Base-by-base conservation (phyloP, 2,797 vertebrate species). In the Botia kubotai region DNA sequence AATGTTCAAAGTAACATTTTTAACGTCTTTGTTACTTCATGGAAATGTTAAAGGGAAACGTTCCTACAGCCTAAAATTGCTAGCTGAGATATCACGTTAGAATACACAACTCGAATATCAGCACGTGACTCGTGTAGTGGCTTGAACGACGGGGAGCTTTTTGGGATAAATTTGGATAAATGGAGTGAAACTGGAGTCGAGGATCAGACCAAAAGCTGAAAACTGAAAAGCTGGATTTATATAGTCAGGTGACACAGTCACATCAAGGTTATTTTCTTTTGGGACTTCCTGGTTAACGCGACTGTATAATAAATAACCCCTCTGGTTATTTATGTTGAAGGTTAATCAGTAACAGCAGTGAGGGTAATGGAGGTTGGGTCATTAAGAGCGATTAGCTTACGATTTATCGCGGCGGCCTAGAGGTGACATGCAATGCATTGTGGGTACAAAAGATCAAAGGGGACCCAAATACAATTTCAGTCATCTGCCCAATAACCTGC, bases 81-180 rank as follows among this genome's bases (percentile, higher is more conserved):
- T 29, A 29, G 29, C 29, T 29, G 29, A 4, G 29, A 85, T 75
- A 82, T 84, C 62, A 75, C 39, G 85, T 92, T 84, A 90, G 89
- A 86, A 87, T 79, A 74, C 85, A 82, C 83, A 84, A 57, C 82
- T 84, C 90, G 89, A 90, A 89, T 90, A 90, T 89, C 85, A 89
- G 79, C 52, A 53, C 52, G 16, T 53, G 52, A 1, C 10, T n/a
- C 2, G 12, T 23, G 23, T 60, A 26, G 14, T 4, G 57, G 13
- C 58, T 29, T 26, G 3, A 21, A 57, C 21, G 17, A 57, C 0
- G 21, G 2, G 7, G 7, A 23, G 23, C 4, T 5, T 21, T 0
- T 21, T 8, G 7, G 11, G 11, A 23, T 21, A 58, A 23, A 21
- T 58, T 19, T 11, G 2, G 12, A 26, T 4, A 23, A 60, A 26